Evolutionary conservation across 2,888 invertebrate genomes (phyloP).

Genomic region (Coremacera marginata): DNA sequence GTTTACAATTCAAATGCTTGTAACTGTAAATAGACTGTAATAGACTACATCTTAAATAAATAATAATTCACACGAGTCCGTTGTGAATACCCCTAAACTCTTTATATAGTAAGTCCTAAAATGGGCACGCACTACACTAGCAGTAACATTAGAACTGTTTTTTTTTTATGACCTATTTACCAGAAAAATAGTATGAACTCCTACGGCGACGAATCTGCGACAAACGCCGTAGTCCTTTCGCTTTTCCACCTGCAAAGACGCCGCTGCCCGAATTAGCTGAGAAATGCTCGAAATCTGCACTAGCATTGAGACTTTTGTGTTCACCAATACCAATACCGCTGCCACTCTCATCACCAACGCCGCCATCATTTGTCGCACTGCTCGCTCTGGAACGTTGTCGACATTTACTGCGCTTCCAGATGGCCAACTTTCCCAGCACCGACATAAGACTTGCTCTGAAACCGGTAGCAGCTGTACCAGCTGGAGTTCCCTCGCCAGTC

Average conservation of each 20-base stretch:
- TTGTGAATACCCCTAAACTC: too few relatives aligned
- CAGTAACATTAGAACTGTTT: too few relatives aligned
- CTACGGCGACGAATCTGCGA: constrained; percentile 65
- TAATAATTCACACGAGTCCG: too few relatives aligned
- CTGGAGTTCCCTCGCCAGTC: constrained; percentile 9
- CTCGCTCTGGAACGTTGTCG: constrained; percentile 47
- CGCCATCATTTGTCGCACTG: constrained; percentile 36
- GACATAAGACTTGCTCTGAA: constrained; percentile 56
- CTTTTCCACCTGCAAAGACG: constrained; percentile 41
- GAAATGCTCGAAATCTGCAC: constrained; percentile 51
- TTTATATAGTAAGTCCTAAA: too few relatives aligned
- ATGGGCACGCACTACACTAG: too few relatives aligned
- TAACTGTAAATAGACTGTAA: too few relatives aligned
- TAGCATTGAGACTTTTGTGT: constrained; percentile 48
- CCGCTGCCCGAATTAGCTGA: constrained; percentile 47
- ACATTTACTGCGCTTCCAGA: constrained; percentile 56
- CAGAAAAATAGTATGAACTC: constrained; percentile 68
- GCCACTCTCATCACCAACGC: constrained; percentile 36
- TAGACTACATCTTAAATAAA: too few relatives aligned
- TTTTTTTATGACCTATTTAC: constrained; percentile 52
- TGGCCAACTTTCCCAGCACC: constrained; percentile 57
- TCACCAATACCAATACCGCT: constrained; percentile 38
- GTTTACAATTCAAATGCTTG: too few relatives aligned
- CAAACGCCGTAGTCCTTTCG: constrained; percentile 58
- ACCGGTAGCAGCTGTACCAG: constrained; percentile 47